Percentiles rank a stretch among this genome's conserved stretches.
Conservation (phyloP, 2,797 vertebrate species). For the Enteromius unitaeniatus region DNA sequence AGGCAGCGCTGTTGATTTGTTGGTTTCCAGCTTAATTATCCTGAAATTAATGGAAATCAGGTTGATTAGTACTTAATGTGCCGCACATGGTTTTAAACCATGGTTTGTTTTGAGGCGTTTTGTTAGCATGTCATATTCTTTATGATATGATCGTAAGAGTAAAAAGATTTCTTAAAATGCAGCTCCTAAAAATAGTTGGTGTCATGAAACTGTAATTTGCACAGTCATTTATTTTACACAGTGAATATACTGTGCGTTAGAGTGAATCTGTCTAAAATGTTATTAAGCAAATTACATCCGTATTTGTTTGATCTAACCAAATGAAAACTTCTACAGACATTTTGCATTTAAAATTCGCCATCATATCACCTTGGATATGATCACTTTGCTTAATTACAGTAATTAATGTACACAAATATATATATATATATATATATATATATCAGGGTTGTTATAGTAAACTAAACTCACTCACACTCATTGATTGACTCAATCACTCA, state of each 20-base stretch:
- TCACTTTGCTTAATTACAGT: background rate
- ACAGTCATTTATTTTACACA: background rate
- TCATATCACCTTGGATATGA: background rate
- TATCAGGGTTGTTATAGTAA: background rate
- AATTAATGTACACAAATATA: background rate
- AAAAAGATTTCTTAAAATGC: background rate
- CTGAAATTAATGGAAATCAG: constrained; percentile 20
- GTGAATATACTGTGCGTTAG: background rate
- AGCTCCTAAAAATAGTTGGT: background rate
- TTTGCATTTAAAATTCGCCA: background rate
- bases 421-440: no score
- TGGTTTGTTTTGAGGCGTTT: background rate
- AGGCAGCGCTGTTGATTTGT: constrained; percentile 59
- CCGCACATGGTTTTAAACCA: background rate
- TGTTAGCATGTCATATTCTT: background rate
- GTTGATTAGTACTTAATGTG: constrained; percentile 52
- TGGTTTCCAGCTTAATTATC: constrained; percentile 46
- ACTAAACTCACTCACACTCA: background rate
- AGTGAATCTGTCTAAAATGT: background rate
- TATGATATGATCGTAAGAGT: background rate
- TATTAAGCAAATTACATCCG: background rate
- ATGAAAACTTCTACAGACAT: background rate
- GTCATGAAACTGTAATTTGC: background rate
- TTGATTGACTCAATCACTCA: no score
- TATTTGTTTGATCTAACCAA: background rate